Percentiles rank a stretch among this genome's conserved stretches.
Conservation (phyloP, 2,797 vertebrate genomes). For the Catamblyrhynchus diadema region DNA sequence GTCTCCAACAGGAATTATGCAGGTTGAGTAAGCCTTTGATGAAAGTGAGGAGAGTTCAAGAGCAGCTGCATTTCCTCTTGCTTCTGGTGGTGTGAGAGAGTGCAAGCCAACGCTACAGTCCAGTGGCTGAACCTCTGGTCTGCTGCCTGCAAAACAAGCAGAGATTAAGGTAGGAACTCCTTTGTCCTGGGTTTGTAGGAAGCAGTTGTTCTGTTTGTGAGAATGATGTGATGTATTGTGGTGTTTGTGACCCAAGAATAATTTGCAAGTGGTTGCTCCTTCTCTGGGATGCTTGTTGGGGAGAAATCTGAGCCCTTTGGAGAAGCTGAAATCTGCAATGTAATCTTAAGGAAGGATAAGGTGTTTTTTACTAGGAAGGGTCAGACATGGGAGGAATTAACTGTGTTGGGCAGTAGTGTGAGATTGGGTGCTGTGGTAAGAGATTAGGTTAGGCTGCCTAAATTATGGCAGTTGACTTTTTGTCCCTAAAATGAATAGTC, state of each 20-base stretch:
- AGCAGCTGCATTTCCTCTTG: not conserved
- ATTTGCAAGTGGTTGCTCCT: not conserved
- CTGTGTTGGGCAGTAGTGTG: not conserved
- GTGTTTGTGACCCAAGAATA: not conserved
- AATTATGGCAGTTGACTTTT: not conserved
- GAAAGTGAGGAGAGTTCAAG: not conserved
- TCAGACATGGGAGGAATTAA: not conserved
- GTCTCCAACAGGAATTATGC: rapidly evolving
- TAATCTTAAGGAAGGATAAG: not conserved
- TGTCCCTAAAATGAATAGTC: not conserved
- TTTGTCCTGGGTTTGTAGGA: not conserved
- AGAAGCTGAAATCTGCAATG: not conserved
- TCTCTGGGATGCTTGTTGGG: too few relatives aligned
- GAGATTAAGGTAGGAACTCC: not conserved
- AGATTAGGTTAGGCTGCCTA: not conserved
- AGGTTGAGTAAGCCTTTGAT: not conserved
- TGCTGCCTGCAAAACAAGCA: not conserved
- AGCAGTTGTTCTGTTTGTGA: not conserved
- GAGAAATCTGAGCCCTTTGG: not conserved
- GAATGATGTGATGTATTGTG: not conserved
- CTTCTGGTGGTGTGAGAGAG: not conserved
- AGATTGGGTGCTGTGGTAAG: not conserved
- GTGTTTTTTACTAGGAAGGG: not conserved
- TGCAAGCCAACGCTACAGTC: not conserved
- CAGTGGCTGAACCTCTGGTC: not conserved